Conservation (phyloP, 2,113 vertebrate genomes). For the Nycticryphes semicollaris region DNA sequence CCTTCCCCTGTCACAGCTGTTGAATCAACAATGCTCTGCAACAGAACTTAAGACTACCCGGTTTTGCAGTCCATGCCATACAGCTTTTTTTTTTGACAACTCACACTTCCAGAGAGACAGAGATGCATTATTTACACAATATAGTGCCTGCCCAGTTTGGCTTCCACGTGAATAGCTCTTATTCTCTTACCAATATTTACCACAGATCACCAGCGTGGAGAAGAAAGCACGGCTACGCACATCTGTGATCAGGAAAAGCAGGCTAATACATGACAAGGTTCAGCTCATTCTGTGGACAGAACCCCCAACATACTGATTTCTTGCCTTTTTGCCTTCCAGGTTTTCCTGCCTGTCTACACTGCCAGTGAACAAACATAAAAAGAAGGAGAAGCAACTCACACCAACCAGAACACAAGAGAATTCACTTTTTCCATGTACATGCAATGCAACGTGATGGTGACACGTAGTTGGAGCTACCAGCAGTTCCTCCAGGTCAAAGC, state of each 20-base stretch:
- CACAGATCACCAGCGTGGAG: not conserved
- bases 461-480: not conserved
- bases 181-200: not conserved
- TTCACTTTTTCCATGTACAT: not conserved
- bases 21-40: not conserved
- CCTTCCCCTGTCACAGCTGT: not conserved
- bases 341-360: not conserved
- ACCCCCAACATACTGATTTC: not conserved
- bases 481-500: not conserved
- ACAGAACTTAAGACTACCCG: not conserved
- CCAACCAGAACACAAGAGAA: not conserved
- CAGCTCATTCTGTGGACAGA: not conserved
- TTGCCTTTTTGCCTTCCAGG: not conserved
- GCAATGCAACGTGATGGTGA: rapidly evolving
- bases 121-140: not conserved
- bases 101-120: not conserved
- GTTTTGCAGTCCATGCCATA: not conserved
- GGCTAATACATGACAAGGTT: not conserved
- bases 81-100: not conserved
- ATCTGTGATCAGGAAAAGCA: not conserved
- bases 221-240: not conserved
- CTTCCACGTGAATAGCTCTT: not conserved
- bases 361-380: not conserved
- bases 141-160: not conserved
- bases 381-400: not conserved